phyloP scores from a whole-genome alignment of 1,140 invertebrate genomes.

The Latrodectus geometricus region DNA sequence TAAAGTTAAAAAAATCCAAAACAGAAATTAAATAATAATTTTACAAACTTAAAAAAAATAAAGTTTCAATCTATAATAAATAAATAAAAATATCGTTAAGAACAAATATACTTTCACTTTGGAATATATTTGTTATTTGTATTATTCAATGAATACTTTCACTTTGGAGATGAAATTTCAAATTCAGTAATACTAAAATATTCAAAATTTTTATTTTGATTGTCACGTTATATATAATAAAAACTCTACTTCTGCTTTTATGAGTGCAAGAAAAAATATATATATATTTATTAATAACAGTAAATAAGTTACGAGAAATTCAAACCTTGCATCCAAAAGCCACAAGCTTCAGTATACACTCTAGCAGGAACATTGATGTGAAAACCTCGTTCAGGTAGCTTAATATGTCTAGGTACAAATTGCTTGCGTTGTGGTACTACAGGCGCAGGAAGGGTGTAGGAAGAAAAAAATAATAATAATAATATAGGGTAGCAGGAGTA shows the following conservation, averaged over 20 bases:
- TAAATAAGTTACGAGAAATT: constrained; percentile 47
- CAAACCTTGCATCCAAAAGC: constrained; percentile 95
- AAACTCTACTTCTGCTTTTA: not conserved
- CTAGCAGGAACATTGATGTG: constrained; percentile 94
- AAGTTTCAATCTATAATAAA: too few relatives aligned
- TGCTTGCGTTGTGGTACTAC: constrained; percentile 91
- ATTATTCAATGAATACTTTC: too few relatives aligned
- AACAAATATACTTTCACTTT: too few relatives aligned
- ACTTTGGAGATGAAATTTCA: too few relatives aligned
- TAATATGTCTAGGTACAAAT: constrained; percentile 85
- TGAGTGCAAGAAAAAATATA: not conserved
- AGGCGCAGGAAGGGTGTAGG: constrained; percentile 63
- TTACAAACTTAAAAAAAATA: too few relatives aligned
- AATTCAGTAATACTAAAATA: too few relatives aligned
- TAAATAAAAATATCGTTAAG: too few relatives aligned
- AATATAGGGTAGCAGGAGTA: constrained; percentile 58
- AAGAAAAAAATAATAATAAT: constrained; percentile 54
- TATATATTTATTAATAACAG: not conserved
- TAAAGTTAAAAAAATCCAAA: too few relatives aligned
- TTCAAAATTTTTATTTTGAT: too few relatives aligned
- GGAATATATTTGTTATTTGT: too few relatives aligned
- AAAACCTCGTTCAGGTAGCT: constrained; percentile 93
- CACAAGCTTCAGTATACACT: constrained; percentile 95
- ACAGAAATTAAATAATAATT: too few relatives aligned
- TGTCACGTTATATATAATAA: too few relatives aligned